Evolutionary conservation across 2,113 vertebrate species (phyloP), one percentile per base, ranked within the genome.

Genomic region (Lophura nycthemera): DNA sequence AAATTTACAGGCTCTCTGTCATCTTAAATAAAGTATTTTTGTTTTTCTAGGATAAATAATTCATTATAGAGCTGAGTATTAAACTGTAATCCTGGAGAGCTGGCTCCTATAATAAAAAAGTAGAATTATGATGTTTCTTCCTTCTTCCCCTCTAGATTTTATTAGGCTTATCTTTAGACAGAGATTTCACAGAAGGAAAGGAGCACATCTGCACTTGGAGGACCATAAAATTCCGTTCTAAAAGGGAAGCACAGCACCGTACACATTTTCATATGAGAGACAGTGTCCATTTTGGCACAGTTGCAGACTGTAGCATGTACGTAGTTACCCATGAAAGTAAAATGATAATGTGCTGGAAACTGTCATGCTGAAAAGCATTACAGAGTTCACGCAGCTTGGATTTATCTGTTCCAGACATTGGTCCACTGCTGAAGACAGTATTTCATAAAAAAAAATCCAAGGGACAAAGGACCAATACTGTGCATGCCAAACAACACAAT

Each of bases 11-110:
- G 86, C 92, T 94, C 94, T 97, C 96, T 96, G 96, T 96, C 96
- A 95, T 95, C 97, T 96, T 97, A 96, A 98, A 97, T 97, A 98
- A 98, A 97, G 92, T 94, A 93, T 97, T 97, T 98, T 98, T 98
- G 95, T 97, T 98, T 97, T 97, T 83, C 90, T 95, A 95, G 77
- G 94, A 93, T 97, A 96, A 97, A 97, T 97, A 96, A 98, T 97
- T 97, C 92, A 96, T 96, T 97, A 88, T 57, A 90, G 90, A 96
- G 78, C 96, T 92, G 93, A 95, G 91, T 90, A 80, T 70, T 91
- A 86, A 92, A 71, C 90, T 75, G 43, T 87, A 94, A 95, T 95
- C 83, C 18, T 36, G 38, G 93, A 96, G 67, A 96, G 40, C 84
- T 96, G 81, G 76, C 87, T 92, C 95, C 90, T 91, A 67, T 59